Evolutionary conservation across 2,797 vertebrate species (phyloP).

Genomic region (Yasuhikotakia modesta): DNA sequence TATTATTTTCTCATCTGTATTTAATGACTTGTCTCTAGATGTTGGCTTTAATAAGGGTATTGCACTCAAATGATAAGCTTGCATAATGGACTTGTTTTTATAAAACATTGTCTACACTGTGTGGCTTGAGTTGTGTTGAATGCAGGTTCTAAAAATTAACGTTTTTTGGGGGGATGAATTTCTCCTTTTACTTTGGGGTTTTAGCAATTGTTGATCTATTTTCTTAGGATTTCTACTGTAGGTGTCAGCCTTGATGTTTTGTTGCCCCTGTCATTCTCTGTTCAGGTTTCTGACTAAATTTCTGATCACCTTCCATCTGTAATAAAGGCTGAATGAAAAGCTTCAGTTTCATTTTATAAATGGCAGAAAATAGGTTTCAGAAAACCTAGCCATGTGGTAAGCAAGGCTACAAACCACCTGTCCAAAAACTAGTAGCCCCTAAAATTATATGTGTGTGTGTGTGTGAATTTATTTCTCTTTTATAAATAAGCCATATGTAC

Average conservation of each 20-base stretch:
- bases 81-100: constrained; percentile 51
- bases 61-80: constrained; percentile 22
- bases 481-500: too few relatives aligned
- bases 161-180: too few relatives aligned
- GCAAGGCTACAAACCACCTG: too few relatives aligned
- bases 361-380: too few relatives aligned
- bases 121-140: constrained; percentile 33
- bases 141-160: constrained; percentile 1
- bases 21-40: constrained; percentile 26
- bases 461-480: too few relatives aligned
- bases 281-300: constrained; percentile 16
- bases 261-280: constrained; percentile 11
- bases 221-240: not conserved
- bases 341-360: too few relatives aligned
- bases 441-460: too few relatives aligned
- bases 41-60: constrained; percentile 27
- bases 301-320: constrained; percentile 43
- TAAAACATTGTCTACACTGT: constrained; percentile 44
- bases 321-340: constrained; percentile 50
- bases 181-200: constrained; percentile 2
- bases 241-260: constrained; percentile 7
- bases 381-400: too few relatives aligned
- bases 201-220: constrained; percentile 32
- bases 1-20: constrained; percentile 21
- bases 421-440: too few relatives aligned